Conservation (phyloP, 2,888 invertebrate genomes). For the Ecliptopera silaceata region DNA sequence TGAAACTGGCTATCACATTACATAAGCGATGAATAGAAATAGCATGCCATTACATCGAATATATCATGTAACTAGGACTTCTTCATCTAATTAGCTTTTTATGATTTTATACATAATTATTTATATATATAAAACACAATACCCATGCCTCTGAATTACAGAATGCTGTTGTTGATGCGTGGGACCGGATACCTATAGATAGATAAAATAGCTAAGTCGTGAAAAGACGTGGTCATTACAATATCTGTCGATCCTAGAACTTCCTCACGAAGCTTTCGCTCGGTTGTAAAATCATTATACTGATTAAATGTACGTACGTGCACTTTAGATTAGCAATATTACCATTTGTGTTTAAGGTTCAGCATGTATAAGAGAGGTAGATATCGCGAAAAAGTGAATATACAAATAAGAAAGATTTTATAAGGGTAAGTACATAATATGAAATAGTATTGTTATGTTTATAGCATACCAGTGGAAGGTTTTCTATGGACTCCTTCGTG, state of each 20-base stretch:
- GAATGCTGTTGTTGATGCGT: not conserved
- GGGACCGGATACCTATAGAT: no score
- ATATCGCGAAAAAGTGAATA: no score
- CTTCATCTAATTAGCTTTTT: not conserved
- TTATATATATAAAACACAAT: not conserved
- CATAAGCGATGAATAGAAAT: slow-evolving; percentile 34
- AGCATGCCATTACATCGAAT: slow-evolving; percentile 11
- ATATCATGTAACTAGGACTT: slow-evolving; percentile 18
- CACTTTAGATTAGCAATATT: no score
- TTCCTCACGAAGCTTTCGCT: no score
- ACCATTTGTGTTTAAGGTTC: no score
- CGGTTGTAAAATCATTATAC: no score
- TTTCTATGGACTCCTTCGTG: slow-evolving; percentile 55
- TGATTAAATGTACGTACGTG: no score
- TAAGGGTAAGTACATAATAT: not conserved
- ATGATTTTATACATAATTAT: no score
- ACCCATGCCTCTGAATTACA: not conserved
- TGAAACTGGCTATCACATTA: slow-evolving; percentile 48
- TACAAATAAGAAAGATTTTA: not conserved
- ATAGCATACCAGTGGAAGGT: slow-evolving; percentile 51
- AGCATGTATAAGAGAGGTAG: no score
- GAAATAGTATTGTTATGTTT: not conserved
- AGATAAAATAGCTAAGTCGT: no score
- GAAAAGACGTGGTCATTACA: no score
- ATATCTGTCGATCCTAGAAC: no score